phyloP scores from a whole-genome alignment of 1,140 invertebrate genomes.

The Heliothis subflexa region DNA sequence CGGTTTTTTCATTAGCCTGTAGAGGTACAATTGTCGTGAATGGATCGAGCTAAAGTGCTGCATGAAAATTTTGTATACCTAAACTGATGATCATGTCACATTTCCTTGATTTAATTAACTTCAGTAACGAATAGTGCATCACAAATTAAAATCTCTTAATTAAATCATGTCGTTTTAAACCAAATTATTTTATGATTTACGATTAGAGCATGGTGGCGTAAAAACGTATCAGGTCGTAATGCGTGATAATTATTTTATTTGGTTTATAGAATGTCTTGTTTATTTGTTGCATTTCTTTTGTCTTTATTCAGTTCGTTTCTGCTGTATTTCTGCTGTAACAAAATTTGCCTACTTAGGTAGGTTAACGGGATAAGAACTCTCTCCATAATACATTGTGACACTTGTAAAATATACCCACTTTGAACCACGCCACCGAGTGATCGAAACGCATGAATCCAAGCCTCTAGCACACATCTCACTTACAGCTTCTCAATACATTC shows the following conservation, averaged over 20 bases:
- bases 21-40: conserved; percentile 69
- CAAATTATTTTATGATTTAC: conserved; percentile 13
- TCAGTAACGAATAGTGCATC: conserved; percentile 20
- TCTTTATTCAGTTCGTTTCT: conserved; percentile 52
- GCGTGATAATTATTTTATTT: conserved; percentile 38
- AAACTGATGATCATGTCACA: conserved; percentile 49
- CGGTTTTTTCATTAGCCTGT: conserved; percentile 71
- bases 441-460: conserved; percentile 84
- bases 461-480: conserved; percentile 85
- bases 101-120: conserved; percentile 28
- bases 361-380: conserved; percentile 69
- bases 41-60: conserved; percentile 69
- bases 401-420: conserved; percentile 80
- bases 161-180: conserved; percentile 6
- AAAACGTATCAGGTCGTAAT: neutral
- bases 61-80: conserved; percentile 65
- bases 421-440: conserved; percentile 86
- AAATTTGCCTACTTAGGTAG: conserved; percentile 57
- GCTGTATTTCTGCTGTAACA: conserved; percentile 49
- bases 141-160: conserved; percentile 11
- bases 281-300: conserved; percentile 41
- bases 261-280: conserved; percentile 49
- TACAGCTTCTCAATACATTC: conserved; percentile 84
- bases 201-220: conserved; percentile 55
- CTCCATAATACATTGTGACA: conserved; percentile 74